A percentile compares a stretch with the other conserved stretches of the same genome.
phyloP scores from a whole-genome alignment of 37 sponge, comb jelly and placozoan species.

The Lycopodina hypogea region DNA sequence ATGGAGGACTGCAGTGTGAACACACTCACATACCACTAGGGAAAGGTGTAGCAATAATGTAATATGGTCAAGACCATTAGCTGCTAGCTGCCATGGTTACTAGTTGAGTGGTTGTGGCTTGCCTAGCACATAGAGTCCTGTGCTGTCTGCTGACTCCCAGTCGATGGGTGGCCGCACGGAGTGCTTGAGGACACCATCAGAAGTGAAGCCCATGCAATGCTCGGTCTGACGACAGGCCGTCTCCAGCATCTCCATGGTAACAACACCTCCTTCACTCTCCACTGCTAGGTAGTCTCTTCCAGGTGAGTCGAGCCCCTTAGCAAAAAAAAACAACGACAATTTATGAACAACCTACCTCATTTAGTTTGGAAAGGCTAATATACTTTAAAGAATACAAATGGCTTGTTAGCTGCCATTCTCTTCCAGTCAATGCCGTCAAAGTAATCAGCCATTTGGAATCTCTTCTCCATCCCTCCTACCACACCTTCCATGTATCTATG shows the following conservation, averaged over 20 bases:
- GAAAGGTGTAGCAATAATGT: too few relatives aligned
- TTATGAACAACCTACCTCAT: too few relatives aligned
- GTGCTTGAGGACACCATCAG: constrained; percentile 60
- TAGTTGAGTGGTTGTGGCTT: neutral
- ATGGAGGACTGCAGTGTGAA: too few relatives aligned
- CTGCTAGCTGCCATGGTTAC: too few relatives aligned
- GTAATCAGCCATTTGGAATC: constrained; percentile 28
- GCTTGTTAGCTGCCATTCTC: too few relatives aligned
- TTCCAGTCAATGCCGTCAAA: constrained; percentile 49
- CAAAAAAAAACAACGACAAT: too few relatives aligned
- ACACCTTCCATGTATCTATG: constrained; percentile 34
- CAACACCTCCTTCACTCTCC: constrained; percentile 16
- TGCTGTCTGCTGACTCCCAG: constrained; percentile 14
- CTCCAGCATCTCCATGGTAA: constrained; percentile 14
- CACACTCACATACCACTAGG: too few relatives aligned
- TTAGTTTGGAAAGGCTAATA: too few relatives aligned
- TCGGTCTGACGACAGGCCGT: constrained; percentile 32
- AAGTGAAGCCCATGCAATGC: constrained; percentile 71
- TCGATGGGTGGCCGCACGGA: constrained; percentile 29
- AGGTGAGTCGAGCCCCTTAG: constrained; percentile 53
- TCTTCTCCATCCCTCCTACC: constrained; percentile 1
- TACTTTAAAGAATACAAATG: too few relatives aligned
- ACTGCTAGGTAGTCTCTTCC: constrained; percentile 63
- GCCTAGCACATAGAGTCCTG: constrained; percentile 64
- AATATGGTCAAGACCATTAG: too few relatives aligned